These are phyloP conservation scores for Lutjanus campechanus DNA, from an alignment of 2,797 vertebrate species.

Conservation along the genomic window DNA sequence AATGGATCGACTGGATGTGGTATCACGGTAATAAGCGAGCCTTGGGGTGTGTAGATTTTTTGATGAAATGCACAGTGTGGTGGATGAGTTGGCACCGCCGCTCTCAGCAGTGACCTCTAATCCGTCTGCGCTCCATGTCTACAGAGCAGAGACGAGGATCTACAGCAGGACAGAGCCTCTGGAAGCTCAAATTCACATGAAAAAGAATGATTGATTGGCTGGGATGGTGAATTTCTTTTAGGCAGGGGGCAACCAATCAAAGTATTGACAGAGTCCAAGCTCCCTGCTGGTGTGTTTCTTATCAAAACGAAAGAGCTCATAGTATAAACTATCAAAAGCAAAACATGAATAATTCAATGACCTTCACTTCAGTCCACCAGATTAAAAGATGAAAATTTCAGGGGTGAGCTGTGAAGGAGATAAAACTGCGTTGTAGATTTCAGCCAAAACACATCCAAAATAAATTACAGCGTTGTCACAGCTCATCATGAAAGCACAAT, in stretches of 20 bases:
- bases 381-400: slow-evolving; percentile 47
- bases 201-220: slow-evolving; percentile 26
- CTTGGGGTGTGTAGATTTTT: slow-evolving; percentile 40
- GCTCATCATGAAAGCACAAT: slow-evolving; percentile 48
- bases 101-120: slow-evolving; percentile 47
- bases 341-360: slow-evolving; percentile 63
- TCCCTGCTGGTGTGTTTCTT: slow-evolving; percentile 16
- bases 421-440: slow-evolving; percentile 10
- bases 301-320: slow-evolving; percentile 38
- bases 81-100: slow-evolving; percentile 43
- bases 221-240: slow-evolving; percentile 32
- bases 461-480: slow-evolving; percentile 52
- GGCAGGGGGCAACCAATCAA: slow-evolving; percentile 32
- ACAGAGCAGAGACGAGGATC: slow-evolving; percentile 44
- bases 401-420: slow-evolving; percentile 16
- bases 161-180: background rate
- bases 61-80: slow-evolving; percentile 50
- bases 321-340: slow-evolving; percentile 36
- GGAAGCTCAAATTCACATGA: slow-evolving; percentile 26
- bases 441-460: slow-evolving; percentile 39
- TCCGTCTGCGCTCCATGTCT: slow-evolving; percentile 26
- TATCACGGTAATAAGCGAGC: slow-evolving; percentile 52
- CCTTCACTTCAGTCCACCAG: slow-evolving; percentile 36
- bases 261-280: slow-evolving; percentile 25
- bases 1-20: slow-evolving; percentile 62